Percentiles rank a stretch among this genome's conserved stretches.
Conservation (phyloP, 1,140 invertebrate species). For the Drosophila punjabiensis region DNA sequence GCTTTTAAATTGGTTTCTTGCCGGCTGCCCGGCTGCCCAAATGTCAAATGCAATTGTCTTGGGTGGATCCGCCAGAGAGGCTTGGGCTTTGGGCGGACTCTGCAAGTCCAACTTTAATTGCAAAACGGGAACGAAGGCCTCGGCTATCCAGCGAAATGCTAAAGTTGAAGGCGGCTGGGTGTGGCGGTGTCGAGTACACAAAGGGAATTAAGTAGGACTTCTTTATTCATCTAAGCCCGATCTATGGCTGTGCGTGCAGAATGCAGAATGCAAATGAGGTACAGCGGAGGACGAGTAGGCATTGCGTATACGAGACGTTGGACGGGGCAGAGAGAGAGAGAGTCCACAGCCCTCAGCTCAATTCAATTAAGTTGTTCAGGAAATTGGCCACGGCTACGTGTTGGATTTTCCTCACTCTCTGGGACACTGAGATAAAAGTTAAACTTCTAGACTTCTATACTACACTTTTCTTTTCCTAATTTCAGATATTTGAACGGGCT, state of each 20-base stretch:
- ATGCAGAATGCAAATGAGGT: conserved; percentile 48
- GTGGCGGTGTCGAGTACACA: conserved; percentile 32
- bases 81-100: conserved; percentile 23
- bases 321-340: neutral
- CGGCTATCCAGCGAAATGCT: conserved; percentile 64
- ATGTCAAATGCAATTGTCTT: conserved; percentile 80
- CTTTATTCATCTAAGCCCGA: conserved; percentile 50
- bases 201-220: conserved; percentile 39
- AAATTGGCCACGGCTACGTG: conserved; percentile 72
- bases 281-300: conserved; percentile 11
- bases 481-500: neutral
- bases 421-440: conserved; percentile 18
- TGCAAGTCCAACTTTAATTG: conserved; percentile 68
- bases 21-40: conserved; percentile 47
- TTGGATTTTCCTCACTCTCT: conserved; percentile 39
- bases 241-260: conserved; percentile 48
- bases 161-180: conserved; percentile 69
- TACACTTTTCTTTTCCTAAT: neutral
- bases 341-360: conserved; percentile 42
- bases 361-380: conserved; percentile 79
- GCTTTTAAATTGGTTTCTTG: conserved; percentile 62
- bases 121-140: conserved; percentile 47
- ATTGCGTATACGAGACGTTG: conserved; percentile 64
- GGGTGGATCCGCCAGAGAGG: conserved; percentile 61
- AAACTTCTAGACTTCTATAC: no score